phyloP scores from a whole-genome alignment of 2,888 invertebrate species.

The Drosophila meridiana region DNA sequence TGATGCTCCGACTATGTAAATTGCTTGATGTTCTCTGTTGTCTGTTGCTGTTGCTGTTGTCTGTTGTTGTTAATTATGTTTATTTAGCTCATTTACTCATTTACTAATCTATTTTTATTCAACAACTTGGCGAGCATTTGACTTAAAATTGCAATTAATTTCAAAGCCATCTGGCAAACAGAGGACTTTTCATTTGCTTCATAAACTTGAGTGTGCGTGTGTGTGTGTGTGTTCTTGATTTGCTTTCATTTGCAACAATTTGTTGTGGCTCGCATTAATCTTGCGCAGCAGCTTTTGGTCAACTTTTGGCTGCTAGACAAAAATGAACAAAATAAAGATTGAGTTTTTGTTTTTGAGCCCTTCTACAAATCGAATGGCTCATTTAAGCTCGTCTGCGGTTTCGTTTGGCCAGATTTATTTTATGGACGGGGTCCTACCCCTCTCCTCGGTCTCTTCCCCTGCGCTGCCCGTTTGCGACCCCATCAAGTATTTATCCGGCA shows the following conservation, averaged over 20 bases:
- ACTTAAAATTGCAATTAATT: constrained; percentile 31
- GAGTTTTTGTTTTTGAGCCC: constrained; percentile 15
- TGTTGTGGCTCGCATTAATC: constrained; percentile 31
- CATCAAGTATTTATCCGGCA: constrained; percentile 15
- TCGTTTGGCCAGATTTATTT: constrained; percentile 43
- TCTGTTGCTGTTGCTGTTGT: constrained; percentile 1
- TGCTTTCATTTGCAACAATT: constrained; percentile 24
- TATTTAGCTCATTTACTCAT: constrained; percentile 48
- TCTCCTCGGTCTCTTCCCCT: background rate
- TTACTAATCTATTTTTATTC: constrained; percentile 39
- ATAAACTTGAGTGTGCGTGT: background rate
- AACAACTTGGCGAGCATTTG: constrained; percentile 28
- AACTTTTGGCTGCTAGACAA: constrained; percentile 16
- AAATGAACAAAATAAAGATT: background rate
- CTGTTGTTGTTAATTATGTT: constrained; percentile 44
- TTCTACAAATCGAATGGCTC: constrained; percentile 24
- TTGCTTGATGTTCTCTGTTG: constrained; percentile 19
- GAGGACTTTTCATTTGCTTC: constrained; percentile 14
- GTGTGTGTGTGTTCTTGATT: constrained; percentile 1
- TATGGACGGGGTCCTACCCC: background rate
- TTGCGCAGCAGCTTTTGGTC: constrained; percentile 5
- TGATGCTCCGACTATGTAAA: constrained; percentile 48
- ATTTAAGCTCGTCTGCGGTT: constrained; percentile 47
- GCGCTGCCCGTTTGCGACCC: background rate
- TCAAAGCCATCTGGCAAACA: constrained; percentile 19